These are phyloP conservation scores for Diorhabda carinulata DNA, from an alignment of 1,140 invertebrate genomes.

Conservation along the genomic window DNA sequence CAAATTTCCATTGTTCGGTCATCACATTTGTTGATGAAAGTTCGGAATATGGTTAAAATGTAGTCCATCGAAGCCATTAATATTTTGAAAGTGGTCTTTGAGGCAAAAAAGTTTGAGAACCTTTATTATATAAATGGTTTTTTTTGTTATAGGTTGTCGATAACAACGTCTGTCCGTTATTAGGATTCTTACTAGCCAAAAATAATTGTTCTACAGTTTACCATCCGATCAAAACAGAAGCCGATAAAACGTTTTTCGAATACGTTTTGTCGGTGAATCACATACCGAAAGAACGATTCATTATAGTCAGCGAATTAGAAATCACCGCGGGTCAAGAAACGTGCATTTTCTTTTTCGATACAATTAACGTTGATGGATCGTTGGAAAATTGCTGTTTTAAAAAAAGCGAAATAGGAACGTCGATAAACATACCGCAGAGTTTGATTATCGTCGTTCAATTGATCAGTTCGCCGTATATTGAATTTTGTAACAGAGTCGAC, in stretches of 20 bases:
- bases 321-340: neutral
- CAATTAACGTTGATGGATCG: constrained; percentile 27
- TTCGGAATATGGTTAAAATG: too few relatives aligned
- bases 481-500: constrained; percentile 30
- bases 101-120: neutral
- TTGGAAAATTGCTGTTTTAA: constrained; percentile 11
- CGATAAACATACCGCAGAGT: constrained; percentile 4
- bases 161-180: constrained; percentile 50
- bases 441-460: constrained; percentile 17
- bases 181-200: constrained; percentile 50
- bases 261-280: constrained; percentile 46
- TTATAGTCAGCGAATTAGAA: constrained; percentile 40
- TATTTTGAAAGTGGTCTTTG: too few relatives aligned
- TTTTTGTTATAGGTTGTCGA: constrained; percentile 39
- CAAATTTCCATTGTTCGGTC: too few relatives aligned
- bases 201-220: constrained; percentile 46
- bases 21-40: too few relatives aligned
- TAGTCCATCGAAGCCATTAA: too few relatives aligned
- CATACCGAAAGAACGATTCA: constrained; percentile 38
- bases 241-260: constrained; percentile 45
- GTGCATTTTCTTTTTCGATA: constrained; percentile 22
- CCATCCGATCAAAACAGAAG: constrained; percentile 34
- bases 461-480: constrained; percentile 29
- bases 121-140: neutral
- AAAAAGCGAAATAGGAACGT: neutral